phyloP scores from a whole-genome alignment of 2,888 invertebrate genomes.

The Patella caerulea region DNA sequence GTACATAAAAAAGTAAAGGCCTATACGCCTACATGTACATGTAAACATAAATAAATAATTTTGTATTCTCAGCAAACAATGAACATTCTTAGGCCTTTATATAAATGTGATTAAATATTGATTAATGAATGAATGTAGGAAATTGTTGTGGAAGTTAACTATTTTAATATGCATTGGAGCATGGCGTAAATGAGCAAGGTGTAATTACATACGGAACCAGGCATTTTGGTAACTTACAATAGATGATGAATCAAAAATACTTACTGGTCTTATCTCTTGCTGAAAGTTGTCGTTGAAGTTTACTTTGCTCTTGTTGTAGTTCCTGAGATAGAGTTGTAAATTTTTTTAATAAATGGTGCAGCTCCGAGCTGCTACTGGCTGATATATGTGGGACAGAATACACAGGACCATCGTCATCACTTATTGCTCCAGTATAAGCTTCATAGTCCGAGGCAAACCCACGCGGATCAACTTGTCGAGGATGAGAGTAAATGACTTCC shows the following conservation, averaged over 20 bases:
- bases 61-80: too few relatives aligned
- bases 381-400: constrained; percentile 64
- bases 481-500: constrained; percentile 76
- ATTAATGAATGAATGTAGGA: too few relatives aligned
- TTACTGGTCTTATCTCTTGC: constrained; percentile 28
- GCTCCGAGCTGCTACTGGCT: constrained; percentile 62
- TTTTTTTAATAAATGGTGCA: constrained; percentile 67
- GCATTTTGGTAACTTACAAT: not conserved
- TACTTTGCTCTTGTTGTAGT: constrained; percentile 67
- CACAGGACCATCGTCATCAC: constrained; percentile 60
- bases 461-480: constrained; percentile 53
- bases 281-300: constrained; percentile 60
- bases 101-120: too few relatives aligned
- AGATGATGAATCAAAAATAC: not conserved
- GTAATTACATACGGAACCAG: too few relatives aligned
- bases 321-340: constrained; percentile 73
- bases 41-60: too few relatives aligned
- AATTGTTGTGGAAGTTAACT: too few relatives aligned
- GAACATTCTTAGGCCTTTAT: too few relatives aligned
- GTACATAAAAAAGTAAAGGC: too few relatives aligned
- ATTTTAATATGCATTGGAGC: too few relatives aligned
- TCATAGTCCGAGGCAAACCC: constrained; percentile 66
- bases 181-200: too few relatives aligned
- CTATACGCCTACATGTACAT: too few relatives aligned
- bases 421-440: constrained; percentile 61